These are phyloP conservation scores for Pseudobourletiella spinata DNA, from an alignment of 1,140 invertebrate genomes.

Conservation along the genomic window DNA sequence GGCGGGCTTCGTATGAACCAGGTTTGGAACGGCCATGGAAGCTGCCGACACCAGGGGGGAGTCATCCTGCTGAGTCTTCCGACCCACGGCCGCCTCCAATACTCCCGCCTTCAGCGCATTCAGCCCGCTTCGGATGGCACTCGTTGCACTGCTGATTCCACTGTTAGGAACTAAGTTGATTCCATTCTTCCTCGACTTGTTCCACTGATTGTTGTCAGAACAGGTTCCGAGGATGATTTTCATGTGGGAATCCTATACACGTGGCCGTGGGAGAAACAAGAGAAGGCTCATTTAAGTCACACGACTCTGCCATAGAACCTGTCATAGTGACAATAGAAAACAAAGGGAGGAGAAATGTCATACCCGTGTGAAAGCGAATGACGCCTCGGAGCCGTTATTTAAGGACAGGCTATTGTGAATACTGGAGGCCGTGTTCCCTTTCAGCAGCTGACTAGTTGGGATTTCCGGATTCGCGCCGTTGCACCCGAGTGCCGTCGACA, in stretches of 20 bases:
- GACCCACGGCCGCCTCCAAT: conserved; percentile 27
- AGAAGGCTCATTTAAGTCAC: too few relatives aligned
- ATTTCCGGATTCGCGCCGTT: conserved; percentile 14
- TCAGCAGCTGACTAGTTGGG: conserved; percentile 8
- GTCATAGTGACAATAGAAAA: too few relatives aligned
- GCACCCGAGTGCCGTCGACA: conserved; percentile 22
- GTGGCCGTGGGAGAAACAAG: background rate
- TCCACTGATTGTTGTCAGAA: conserved; percentile 10
- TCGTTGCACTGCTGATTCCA: conserved; percentile 33
- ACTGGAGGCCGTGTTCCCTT: conserved; percentile 18
- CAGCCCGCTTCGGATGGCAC: conserved; percentile 34
- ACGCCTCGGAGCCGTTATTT: conserved; percentile 20
- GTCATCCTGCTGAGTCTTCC: conserved; percentile 21
- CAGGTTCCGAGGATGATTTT: conserved; percentile 68
- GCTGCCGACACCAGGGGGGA: conserved; percentile 33
- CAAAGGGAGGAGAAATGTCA: too few relatives aligned
- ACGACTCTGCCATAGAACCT: too few relatives aligned
- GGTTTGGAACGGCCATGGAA: conserved; percentile 32
- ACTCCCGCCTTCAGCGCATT: conserved; percentile 34
- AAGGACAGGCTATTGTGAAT: conserved; percentile 21
- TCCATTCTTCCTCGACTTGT: conserved; percentile 26
- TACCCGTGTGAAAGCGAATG: conserved; percentile 34
- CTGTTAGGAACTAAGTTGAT: conserved; percentile 22
- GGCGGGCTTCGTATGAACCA: conserved; percentile 41
- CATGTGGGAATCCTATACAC: conserved; percentile 68